Evolutionary conservation across 2,797 vertebrate species (phyloP).

Genomic region (Melanitta fusca): DNA sequence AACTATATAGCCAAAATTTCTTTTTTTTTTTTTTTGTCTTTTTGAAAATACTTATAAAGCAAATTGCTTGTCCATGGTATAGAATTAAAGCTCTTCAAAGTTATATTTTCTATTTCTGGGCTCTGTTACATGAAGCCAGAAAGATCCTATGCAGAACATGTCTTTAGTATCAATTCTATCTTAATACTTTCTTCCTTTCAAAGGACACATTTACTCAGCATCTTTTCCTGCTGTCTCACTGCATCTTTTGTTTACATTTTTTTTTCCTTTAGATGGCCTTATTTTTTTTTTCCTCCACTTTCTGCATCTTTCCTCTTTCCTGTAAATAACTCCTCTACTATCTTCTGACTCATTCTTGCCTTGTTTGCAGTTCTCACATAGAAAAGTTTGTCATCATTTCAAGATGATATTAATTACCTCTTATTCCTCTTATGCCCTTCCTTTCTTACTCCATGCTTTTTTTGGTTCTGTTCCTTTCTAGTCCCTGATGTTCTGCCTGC

Average conservation of each 20-base stretch:
- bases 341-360: not conserved
- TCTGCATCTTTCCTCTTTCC: not conserved
- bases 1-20: not conserved
- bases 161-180: not conserved
- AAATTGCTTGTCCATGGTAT: not conserved
- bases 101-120: not conserved
- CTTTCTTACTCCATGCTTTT: not conserved
- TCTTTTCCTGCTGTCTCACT: not conserved
- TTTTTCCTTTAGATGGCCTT: not conserved
- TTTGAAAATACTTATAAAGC: not conserved
- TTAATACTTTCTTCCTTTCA: not conserved
- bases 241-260: not conserved
- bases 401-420: not conserved
- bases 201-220: not conserved
- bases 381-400: not conserved
- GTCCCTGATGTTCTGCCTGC: not conserved
- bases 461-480: not conserved
- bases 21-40: not conserved
- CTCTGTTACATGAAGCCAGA: not conserved
- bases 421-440: not conserved
- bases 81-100: not conserved
- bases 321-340: not conserved
- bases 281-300: not conserved
- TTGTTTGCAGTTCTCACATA: not conserved
- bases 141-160: not conserved